Conservation (phyloP, 2,797 vertebrate genomes). For the Cyprinella venusta region DNA sequence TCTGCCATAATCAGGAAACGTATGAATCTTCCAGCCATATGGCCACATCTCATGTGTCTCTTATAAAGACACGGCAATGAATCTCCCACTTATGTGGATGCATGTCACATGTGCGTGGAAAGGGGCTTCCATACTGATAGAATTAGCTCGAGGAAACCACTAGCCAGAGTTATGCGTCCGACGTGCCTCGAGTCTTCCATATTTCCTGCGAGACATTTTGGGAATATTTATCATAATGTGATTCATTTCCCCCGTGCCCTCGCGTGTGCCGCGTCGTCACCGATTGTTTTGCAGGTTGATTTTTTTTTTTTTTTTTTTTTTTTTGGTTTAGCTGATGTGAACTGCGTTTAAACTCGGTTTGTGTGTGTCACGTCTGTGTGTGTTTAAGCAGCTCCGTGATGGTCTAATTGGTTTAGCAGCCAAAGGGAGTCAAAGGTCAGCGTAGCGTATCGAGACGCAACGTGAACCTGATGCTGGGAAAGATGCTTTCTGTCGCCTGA, state of each 20-base stretch:
- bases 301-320: slow-evolving; percentile 56
- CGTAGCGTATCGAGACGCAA: slow-evolving; percentile 78
- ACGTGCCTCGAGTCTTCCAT: slow-evolving; percentile 67
- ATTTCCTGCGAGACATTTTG: slow-evolving; percentile 73
- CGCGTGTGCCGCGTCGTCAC: slow-evolving; percentile 18
- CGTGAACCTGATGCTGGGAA: slow-evolving; percentile 81
- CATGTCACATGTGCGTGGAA: slow-evolving; percentile 72
- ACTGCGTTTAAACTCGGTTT: slow-evolving; percentile 52
- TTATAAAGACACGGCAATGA: slow-evolving; percentile 68
- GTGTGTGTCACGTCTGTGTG: slow-evolving; percentile 63
- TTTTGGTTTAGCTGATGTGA: slow-evolving; percentile 27
- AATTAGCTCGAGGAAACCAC: slow-evolving; percentile 79
- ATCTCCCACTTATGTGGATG: slow-evolving; percentile 72
- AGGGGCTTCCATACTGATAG: slow-evolving; percentile 75
- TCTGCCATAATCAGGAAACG: slow-evolving; percentile 56
- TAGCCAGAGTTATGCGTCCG: slow-evolving; percentile 72
- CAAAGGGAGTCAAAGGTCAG: slow-evolving; percentile 77
- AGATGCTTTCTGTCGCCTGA: slow-evolving; percentile 64
- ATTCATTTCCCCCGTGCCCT: slow-evolving; percentile 66
- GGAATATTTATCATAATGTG: slow-evolving; percentile 67
- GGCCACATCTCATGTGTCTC: slow-evolving; percentile 72
- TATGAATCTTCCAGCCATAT: slow-evolving; percentile 65
- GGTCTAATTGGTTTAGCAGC: slow-evolving; percentile 84
- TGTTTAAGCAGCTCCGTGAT: slow-evolving; percentile 77
- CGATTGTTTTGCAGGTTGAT: slow-evolving; percentile 38